Evolutionary conservation across 2,888 invertebrate genomes (phyloP), one percentile per base, ranked within the genome.

Genomic region (Magallana nippona): DNA sequence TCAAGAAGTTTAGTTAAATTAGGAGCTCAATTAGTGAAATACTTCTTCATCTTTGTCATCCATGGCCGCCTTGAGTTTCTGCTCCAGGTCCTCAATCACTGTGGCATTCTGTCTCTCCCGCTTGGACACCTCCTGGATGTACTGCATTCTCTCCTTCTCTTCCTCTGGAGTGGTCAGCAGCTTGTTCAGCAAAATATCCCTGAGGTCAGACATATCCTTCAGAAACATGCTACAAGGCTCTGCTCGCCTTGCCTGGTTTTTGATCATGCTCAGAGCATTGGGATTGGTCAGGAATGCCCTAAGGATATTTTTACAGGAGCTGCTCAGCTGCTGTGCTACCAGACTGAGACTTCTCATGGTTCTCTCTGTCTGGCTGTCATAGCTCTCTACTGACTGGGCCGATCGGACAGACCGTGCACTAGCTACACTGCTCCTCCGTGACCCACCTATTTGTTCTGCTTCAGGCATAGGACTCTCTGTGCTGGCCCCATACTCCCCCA

Each of bases 41-140:
- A 94, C 94, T 90, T 94, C 94, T 81, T 92, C 91, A 83, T 94
- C 93, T 86, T 93, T 94, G 83, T 93, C 94, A 79, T 92, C 92
- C 82, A 90, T 87, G 13, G 93, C 93, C 60, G 89, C 90, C 78
- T 92, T 88, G 27, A 94, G 88, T 86, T 94, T 93, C n/a, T 87
- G 86, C 80, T 93, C 94, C 27, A 94, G 87, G 83, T 93, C 94
- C 10, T 92, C 91, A 85, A 94, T 94, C n/a, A 93, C 86, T 11
- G 88, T 90, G 77, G 92, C 92, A 87, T 94, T 93, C 56, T 92
- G 90, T 78, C 92, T 86, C 82, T 94, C 94, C 82, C 93, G 86
- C 82, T 92, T 89, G 5, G 92, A 89, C 44, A 94, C 91, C 82
- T 94, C 92, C 77, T 90, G 89, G 27, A 94, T 90, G 86, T 93